Evolutionary conservation across 2,797 vertebrate species (phyloP).

Genomic region (Percopsis omiscomaycus): DNA sequence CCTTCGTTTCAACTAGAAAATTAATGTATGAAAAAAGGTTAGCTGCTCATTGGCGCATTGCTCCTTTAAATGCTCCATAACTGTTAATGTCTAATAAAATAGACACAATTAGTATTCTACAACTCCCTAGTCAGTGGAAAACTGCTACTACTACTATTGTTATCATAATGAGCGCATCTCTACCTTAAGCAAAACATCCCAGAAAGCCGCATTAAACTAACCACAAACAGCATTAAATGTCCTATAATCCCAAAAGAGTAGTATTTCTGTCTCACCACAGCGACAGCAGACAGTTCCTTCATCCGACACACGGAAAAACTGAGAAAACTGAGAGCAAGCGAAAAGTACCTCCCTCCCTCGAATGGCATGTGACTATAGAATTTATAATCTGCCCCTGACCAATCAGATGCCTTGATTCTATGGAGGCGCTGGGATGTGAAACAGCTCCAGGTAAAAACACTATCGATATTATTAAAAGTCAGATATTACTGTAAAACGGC

Average conservation of each 20-base stretch:
- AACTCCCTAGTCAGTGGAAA: neutral
- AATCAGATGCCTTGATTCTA: slow-evolving; percentile 47
- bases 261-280: slow-evolving; percentile 50
- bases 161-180: neutral
- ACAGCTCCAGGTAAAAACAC: slow-evolving; percentile 48
- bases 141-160: neutral
- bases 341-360: slow-evolving; percentile 40
- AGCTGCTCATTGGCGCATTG: too few relatives aligned
- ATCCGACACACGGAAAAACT: slow-evolving; percentile 46
- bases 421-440: slow-evolving; percentile 39
- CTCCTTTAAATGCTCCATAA: too few relatives aligned
- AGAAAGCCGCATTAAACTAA: slow-evolving; percentile 6
- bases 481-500: too few relatives aligned
- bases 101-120: too few relatives aligned
- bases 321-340: slow-evolving; percentile 44
- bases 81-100: too few relatives aligned
- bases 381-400: slow-evolving; percentile 60
- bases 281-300: slow-evolving; percentile 28
- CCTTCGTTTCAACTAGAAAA: slow-evolving; percentile 6
- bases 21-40: neutral
- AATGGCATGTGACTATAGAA: slow-evolving; percentile 45
- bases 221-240: neutral
- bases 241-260: neutral
- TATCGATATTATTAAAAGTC: slow-evolving; percentile 32
- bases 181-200: too few relatives aligned